Base-by-base conservation (phyloP, 2,797 vertebrate species). In the Poecilia picta region DNA sequence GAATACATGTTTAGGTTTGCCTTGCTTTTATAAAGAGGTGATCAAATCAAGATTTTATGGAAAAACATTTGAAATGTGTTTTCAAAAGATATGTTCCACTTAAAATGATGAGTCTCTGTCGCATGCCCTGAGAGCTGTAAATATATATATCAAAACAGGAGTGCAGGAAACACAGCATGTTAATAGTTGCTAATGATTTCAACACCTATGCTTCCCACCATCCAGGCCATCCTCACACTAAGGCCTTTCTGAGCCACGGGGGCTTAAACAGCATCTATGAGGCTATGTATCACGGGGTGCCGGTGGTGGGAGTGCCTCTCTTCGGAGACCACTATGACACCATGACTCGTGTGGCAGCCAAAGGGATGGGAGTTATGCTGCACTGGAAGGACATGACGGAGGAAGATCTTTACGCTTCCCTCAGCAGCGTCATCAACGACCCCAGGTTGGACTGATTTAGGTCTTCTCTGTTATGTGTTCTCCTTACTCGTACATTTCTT, bases 261-360 rank as follows among this genome's bases (percentile, higher is more conserved):
- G 98, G 98, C 51, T 93, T 99, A 82, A 99, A 99, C 93, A 98
- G 98, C 93, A 99, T 99, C 91, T 99, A 98, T 85, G 98, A 99
- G 92, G 98, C 98, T 78, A 98, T 99, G 98, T 99, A 99, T 91
- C 98, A 99, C 0, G 98, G 98, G 0, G 97, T 99, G 0, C 98
- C 98, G 0, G 98, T 99, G 73, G 98, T 99, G 62, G 98, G 98
- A 1, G 97, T 99, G 74, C 98, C 98, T 0, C 96, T 99, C 45
- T 99, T 99, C 4, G 98, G 98, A 75, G 98, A 99, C 93, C 98
- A 99, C 89, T 99, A 99, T 0, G 98, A 99, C 86, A 99, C 98
- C 20, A 99, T 99, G 98, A 99, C 97, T 0, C 96, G 98, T 0
- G 98, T 99, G 74, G 96, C 98, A 81, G 98, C 98, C 76, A 99